A percentile compares a stretch with the other conserved stretches of the same genome.
Evolutionary conservation across 64 coral and sea anemone species (phyloP).

Genomic region (Cladopsammia gracilis): DNA sequence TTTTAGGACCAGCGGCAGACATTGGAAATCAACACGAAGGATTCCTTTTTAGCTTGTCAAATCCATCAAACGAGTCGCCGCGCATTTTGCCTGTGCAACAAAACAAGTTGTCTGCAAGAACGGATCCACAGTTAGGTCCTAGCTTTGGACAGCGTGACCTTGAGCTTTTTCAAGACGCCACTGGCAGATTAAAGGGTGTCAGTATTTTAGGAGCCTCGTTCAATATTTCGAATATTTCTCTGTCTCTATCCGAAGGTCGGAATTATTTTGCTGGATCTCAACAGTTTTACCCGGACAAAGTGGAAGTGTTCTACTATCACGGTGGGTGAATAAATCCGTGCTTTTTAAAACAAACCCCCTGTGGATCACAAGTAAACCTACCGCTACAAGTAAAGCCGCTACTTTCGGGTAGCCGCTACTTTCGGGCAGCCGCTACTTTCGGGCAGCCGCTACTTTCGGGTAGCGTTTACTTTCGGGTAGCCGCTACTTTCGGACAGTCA

Average conservation of each 20-base stretch:
- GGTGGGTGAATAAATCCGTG: not conserved
- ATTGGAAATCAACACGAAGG: conserved; percentile 30
- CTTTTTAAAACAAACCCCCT: no score
- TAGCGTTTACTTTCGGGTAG: no score
- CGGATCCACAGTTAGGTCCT: conserved; percentile 33
- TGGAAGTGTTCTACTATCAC: conserved; percentile 65
- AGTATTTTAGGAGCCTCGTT: conserved; percentile 31
- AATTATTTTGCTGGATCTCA: conserved; percentile 38
- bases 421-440: no score
- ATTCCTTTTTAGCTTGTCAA: conserved; percentile 53
- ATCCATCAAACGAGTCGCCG: not conserved
- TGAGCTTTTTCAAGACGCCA: conserved; percentile 10
- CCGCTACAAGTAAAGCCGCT: no score
- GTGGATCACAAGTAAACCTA: no score
- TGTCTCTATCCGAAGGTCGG: not conserved
- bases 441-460: no score
- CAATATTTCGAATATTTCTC: not conserved
- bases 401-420: no score
- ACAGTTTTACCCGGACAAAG: conserved; percentile 39
- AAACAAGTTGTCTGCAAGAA: not conserved
- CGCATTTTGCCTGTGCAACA: conserved; percentile 18
- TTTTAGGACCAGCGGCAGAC: not conserved
- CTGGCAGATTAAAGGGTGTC: not conserved
- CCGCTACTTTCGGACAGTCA: no score
- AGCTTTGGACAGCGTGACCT: conserved; percentile 58